Conservation (phyloP, 2,888 invertebrate genomes). For the Chymomyza caudatula region DNA sequence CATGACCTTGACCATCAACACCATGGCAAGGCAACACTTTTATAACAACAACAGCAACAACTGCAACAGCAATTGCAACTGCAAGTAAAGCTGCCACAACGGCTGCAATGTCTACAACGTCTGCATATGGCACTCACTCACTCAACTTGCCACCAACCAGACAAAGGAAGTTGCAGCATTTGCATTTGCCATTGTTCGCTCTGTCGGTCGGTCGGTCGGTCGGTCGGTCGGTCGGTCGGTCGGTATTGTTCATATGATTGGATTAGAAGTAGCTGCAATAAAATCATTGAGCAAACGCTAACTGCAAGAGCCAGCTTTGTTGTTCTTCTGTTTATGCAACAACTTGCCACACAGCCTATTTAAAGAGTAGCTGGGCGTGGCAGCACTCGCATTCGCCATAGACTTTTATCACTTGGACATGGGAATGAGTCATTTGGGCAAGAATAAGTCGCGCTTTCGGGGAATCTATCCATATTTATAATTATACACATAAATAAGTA, state of each 20-base stretch:
- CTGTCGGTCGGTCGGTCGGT: no score
- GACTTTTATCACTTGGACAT: background rate
- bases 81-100: conserved; percentile 2
- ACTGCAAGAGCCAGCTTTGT: no score
- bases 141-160: background rate
- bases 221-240: no score
- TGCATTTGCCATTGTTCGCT: background rate
- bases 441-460: background rate
- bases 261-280: background rate
- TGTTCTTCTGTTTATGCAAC: background rate
- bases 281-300: no score
- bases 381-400: no score
- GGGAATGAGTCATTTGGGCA: background rate
- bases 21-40: conserved; percentile 47
- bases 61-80: conserved; percentile 19
- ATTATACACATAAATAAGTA: background rate
- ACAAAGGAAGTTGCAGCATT: background rate
- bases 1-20: conserved; percentile 76
- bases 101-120: background rate
- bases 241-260: background rate
- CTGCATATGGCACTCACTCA: background rate
- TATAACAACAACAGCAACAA: conserved; percentile 29
- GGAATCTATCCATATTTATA: background rate
- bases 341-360: background rate
- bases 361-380: no score